Evolutionary conservation across 2,888 invertebrate genomes (phyloP).

Genomic region (Hypomecis punctinalis): DNA sequence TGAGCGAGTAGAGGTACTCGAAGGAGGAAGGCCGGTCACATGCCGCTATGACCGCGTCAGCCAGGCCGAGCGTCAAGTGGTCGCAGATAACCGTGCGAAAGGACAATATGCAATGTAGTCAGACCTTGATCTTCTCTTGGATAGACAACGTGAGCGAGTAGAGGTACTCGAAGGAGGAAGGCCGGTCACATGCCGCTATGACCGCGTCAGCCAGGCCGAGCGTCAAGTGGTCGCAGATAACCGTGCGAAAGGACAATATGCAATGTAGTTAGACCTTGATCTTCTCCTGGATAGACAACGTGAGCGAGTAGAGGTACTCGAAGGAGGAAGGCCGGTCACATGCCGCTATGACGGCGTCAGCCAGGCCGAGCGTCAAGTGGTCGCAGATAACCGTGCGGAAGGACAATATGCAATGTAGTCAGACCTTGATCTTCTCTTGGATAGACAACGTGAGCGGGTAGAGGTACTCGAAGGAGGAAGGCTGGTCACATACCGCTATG

Average conservation of each 20-base stretch:
- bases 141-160: slow-evolving; percentile 90
- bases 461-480: slow-evolving; percentile 87
- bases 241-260: too few species aligned
- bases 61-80: slow-evolving; percentile 96
- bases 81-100: slow-evolving; percentile 93
- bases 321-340: too few species aligned
- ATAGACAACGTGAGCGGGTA: slow-evolving; percentile 90
- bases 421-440: slow-evolving; percentile 91
- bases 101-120: slow-evolving; percentile 58
- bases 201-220: slow-evolving; percentile 97
- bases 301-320: too few species aligned
- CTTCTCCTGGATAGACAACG: too few species aligned
- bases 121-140: slow-evolving; percentile 91
- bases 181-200: slow-evolving; percentile 88
- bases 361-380: slow-evolving; percentile 96
- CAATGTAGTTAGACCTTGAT: too few species aligned
- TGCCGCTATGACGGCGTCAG: too few species aligned
- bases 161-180: slow-evolving; percentile 87
- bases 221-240: too few species aligned
- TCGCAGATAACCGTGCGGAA: slow-evolving; percentile 93
- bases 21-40: too few species aligned
- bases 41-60: too few species aligned
- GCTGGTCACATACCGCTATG: slow-evolving; percentile 88
- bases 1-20: too few species aligned
- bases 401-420: slow-evolving; percentile 58